A percentile compares a stretch with the other conserved stretches of the same genome.
These are phyloP conservation scores for Callyntrura sp. DNA, from an alignment of 2,888 invertebrate genomes.

Conservation along the genomic window DNA sequence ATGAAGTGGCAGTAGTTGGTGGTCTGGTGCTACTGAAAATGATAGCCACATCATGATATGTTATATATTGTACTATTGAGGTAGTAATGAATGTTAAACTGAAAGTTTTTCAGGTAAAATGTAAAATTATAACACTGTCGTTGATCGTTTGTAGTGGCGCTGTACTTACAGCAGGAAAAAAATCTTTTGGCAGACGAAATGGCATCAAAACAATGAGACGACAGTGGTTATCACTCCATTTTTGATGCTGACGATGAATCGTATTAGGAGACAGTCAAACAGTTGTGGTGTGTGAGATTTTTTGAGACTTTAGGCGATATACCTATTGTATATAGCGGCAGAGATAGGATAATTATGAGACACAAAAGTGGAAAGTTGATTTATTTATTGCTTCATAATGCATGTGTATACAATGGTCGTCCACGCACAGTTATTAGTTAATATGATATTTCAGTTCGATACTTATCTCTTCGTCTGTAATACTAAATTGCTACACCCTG, in stretches of 20 bases:
- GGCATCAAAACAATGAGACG: conserved; percentile 71
- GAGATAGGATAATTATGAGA: conserved; percentile 14
- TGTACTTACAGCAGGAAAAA: background rate
- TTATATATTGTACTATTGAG: no score
- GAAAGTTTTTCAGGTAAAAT: background rate
- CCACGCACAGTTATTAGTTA: background rate
- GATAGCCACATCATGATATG: background rate
- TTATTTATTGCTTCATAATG: conserved; percentile 26
- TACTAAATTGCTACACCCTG: background rate
- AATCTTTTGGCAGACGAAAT: conserved; percentile 53
- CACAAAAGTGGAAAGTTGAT: conserved; percentile 66
- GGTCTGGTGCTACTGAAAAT: background rate
- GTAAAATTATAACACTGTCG: background rate
- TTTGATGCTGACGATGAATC: background rate
- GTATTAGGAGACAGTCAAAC: conserved; percentile 3
- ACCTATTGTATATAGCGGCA: background rate
- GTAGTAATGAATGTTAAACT: background rate
- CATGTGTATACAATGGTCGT: background rate
- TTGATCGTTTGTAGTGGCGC: background rate
- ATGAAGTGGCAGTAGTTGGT: conserved; percentile 24
- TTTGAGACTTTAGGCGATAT: conserved; percentile 29
- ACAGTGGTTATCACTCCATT: background rate
- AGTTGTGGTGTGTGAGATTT: conserved; percentile 11
- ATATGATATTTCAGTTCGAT: background rate
- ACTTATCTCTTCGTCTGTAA: background rate